A percentile compares a stretch with the other conserved stretches of the same genome.
Evolutionary conservation across 2,113 vertebrate genomes (phyloP).

Genomic region (Hyaena hyaena): DNA sequence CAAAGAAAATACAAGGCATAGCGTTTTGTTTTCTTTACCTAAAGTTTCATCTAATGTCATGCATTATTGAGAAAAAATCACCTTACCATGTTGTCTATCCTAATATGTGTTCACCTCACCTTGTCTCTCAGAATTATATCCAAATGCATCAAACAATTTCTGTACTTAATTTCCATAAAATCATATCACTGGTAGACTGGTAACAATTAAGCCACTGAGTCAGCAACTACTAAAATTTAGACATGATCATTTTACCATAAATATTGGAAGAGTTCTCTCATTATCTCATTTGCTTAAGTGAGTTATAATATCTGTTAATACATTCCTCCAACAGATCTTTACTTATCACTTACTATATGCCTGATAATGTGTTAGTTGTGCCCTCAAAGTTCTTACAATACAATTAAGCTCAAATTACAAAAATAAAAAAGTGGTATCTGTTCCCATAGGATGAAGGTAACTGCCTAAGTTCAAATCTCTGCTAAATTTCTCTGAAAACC

Average conservation of each 20-base stretch:
- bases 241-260: background rate
- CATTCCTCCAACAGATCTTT: background rate
- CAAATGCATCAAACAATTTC: background rate
- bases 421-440: background rate
- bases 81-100: background rate
- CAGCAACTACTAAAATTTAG: conserved; percentile 27
- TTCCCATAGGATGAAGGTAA: background rate
- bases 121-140: background rate
- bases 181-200: background rate
- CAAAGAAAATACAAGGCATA: background rate
- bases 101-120: background rate
- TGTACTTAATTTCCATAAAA: conserved; percentile 3
- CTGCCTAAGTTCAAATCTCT: background rate
- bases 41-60: background rate
- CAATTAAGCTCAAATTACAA: background rate
- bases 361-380: background rate
- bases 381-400: background rate
- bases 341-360: background rate
- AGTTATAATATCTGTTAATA: background rate
- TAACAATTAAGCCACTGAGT: background rate
- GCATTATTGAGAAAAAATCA: background rate
- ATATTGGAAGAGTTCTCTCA: background rate
- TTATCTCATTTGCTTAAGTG: background rate
- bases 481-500: background rate
- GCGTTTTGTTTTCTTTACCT: background rate